These are phyloP conservation scores for Aphrocallistes beatrix DNA, from an alignment of 37 sponge, comb jelly and placozoan species.

Conservation along the genomic window DNA sequence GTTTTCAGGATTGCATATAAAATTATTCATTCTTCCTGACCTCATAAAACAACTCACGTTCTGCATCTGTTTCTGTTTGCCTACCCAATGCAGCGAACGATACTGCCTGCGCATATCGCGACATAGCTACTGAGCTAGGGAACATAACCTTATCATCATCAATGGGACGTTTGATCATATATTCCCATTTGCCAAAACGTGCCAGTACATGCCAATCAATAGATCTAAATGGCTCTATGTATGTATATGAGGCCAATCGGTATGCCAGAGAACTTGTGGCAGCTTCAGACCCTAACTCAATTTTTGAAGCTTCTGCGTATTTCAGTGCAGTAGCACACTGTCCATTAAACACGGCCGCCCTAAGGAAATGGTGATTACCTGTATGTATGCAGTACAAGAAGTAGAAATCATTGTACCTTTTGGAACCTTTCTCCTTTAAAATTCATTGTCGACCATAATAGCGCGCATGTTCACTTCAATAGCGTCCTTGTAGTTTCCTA, in stretches of 20 bases:
- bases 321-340: too few relatives aligned
- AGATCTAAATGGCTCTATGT: constrained; percentile 33
- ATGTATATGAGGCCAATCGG: too few relatives aligned
- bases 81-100: constrained; percentile 44
- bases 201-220: constrained; percentile 44
- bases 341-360: constrained; percentile 61
- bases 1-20: constrained; percentile 35
- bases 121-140: constrained; percentile 25
- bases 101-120: constrained; percentile 49
- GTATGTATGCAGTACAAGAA: constrained; percentile 38
- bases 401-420: constrained; percentile 39
- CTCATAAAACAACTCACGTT: constrained; percentile 26
- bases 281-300: too few relatives aligned
- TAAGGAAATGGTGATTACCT: constrained; percentile 37
- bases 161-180: constrained; percentile 40
- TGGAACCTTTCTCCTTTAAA: background rate
- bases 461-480: constrained; percentile 38
- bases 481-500: constrained; percentile 64
- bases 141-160: constrained; percentile 37
- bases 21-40: constrained; percentile 40
- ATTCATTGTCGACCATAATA: constrained; percentile 32
- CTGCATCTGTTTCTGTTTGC: constrained; percentile 32
- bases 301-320: too few relatives aligned
- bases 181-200: constrained; percentile 57
- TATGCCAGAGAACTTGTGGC: too few relatives aligned